phyloP scores from a whole-genome alignment of 2,113 vertebrate species.

The Microtus montanus region DNA sequence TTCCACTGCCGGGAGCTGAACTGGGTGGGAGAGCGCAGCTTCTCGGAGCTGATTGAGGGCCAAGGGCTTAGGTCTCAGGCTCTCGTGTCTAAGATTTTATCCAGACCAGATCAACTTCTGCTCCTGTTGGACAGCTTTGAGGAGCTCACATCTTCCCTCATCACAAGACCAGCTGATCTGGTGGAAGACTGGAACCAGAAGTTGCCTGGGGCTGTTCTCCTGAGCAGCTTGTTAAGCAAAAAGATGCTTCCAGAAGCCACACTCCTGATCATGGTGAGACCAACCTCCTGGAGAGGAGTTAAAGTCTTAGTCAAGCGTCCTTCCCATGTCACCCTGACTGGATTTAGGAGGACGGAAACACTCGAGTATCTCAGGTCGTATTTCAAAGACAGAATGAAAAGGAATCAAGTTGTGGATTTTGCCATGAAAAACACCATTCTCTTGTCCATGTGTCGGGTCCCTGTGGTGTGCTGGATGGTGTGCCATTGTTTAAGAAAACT shows the following conservation, averaged over 20 bases:
- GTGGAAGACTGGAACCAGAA: not conserved
- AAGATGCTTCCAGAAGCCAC: slow-evolving; percentile 45
- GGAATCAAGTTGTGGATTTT: accelerated
- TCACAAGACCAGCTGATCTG: accelerated
- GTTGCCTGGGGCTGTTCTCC: not conserved
- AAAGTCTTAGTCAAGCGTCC: not conserved
- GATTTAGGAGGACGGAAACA: not conserved
- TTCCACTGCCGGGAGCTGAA: slow-evolving; percentile 72
- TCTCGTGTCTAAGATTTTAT: not conserved
- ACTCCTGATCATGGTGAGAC: slow-evolving; percentile 68
- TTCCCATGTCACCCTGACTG: not conserved
- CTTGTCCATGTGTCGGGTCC: slow-evolving; percentile 28
- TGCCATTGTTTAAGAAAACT: not conserved
- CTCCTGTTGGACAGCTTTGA: slow-evolving; percentile 77
- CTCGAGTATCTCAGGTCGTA: slow-evolving; percentile 38
- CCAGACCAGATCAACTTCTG: slow-evolving; percentile 60
- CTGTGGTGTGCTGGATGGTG: slow-evolving; percentile 45
- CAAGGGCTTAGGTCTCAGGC: not conserved
- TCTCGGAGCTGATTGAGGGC: not conserved
- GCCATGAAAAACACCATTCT: not conserved
- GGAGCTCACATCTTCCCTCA: slow-evolving; percentile 1
- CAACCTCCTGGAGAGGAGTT: not conserved
- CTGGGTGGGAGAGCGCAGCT: not conserved
- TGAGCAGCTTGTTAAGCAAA: slow-evolving; percentile 68
- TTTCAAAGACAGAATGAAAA: accelerated